Evolutionary conservation across 2,888 invertebrate genomes (phyloP), one percentile per base, ranked within the genome.

Genomic region (Agrotis ipsilon): DNA sequence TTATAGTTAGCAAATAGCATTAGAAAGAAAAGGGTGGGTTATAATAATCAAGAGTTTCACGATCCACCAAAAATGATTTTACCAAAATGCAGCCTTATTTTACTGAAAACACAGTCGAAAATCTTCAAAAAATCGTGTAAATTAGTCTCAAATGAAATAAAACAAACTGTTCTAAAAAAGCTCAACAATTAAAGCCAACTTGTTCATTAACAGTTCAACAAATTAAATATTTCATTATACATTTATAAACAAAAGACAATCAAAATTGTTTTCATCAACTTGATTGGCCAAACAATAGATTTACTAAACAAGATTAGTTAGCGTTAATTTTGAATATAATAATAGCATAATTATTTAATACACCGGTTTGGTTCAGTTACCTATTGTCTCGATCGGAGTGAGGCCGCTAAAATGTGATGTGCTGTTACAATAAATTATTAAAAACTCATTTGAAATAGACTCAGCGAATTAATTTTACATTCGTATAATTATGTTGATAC

Each of bases 321-420:
- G 62, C 76, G 80, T 81, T 86, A 82, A 82, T 85, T 83, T 79
- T 71, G 75, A 62, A 68, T 65, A 65, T 64, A 78, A 76, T 82
- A 84, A 84, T 84, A 80, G 78, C 55, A 66, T 62, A 65, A 69
- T 80, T 83, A 84, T 80, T 84, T 76, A 78, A 80, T 82, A 76
- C 61, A 82, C 68, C 75, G 77, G 70, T 78, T 77, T 73, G 52
- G 73, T 79, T 75, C 70, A 72, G 68, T 83, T 82, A 60, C 58
- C 64, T 71, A 75, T 80, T 82, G 78, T 72, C 70, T 64, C 18
- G 58, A 62, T 64, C 52, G 27, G 32, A 43, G 21, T 60, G 57
- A 49, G 69, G 71, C 65, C 73, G 59, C 72, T 83, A 81, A 82
- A 78, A 75, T 65, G 74, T 48, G 14, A 14, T 21, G 2, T 39